These are phyloP conservation scores for Mythimna pallens DNA, from an alignment of 2,888 invertebrate species.

Conservation along the genomic window DNA sequence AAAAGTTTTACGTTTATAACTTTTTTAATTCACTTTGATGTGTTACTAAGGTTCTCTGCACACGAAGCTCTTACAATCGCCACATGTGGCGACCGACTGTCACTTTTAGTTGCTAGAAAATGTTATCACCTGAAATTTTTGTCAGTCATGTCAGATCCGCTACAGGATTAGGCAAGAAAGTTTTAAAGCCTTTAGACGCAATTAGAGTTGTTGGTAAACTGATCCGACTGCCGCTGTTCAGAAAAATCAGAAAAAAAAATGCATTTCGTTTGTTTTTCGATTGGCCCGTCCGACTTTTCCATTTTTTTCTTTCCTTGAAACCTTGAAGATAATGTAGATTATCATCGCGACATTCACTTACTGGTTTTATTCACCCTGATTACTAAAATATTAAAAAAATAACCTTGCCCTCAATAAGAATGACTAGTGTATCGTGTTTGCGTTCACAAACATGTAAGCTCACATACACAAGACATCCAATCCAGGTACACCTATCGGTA, in stretches of 20 bases:
- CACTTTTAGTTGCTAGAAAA: not conserved
- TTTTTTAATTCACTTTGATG: not conserved
- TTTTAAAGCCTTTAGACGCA: not conserved
- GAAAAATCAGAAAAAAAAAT: not conserved
- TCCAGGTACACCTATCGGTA: too few relatives aligned
- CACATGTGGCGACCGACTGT: not conserved
- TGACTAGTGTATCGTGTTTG: too few relatives aligned
- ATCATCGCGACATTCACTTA: too few relatives aligned
- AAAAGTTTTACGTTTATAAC: not conserved
- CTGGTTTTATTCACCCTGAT: too few relatives aligned
- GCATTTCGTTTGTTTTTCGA: not conserved
- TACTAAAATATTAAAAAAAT: too few relatives aligned
- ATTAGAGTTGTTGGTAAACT: not conserved
- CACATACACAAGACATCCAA: too few relatives aligned
- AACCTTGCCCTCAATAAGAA: too few relatives aligned
- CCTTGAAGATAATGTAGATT: too few relatives aligned
- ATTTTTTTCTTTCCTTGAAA: not conserved
- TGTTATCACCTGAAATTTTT: not conserved
- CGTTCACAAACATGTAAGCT: too few relatives aligned
- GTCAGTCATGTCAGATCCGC: not conserved
- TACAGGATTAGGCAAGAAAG: not conserved
- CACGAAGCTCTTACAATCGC: too few relatives aligned
- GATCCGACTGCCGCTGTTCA: not conserved
- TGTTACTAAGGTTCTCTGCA: not conserved
- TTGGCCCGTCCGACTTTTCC: not conserved